phyloP scores from a whole-genome alignment of 2,113 vertebrate species.

The Epinephelus cyanopodus region DNA sequence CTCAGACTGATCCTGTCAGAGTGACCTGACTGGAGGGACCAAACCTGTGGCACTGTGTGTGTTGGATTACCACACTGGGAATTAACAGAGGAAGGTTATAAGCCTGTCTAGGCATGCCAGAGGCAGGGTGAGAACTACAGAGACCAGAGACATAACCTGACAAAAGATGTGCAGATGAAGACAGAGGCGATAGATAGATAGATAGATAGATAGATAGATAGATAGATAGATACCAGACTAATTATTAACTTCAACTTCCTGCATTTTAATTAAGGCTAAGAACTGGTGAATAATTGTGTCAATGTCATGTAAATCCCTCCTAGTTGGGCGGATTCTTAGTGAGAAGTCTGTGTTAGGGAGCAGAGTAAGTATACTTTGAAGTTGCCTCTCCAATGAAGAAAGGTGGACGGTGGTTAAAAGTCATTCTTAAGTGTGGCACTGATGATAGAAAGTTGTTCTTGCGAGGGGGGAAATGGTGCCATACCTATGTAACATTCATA shows the following conservation, averaged over 20 bases:
- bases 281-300: constrained; percentile 14
- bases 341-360: constrained; percentile 31
- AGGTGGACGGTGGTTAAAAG: constrained; percentile 73
- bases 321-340: constrained; percentile 23
- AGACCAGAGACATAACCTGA: constrained; percentile 16
- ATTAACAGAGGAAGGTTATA: constrained; percentile 57
- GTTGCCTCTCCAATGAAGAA: constrained; percentile 58
- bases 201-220: constrained; percentile 7
- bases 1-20: constrained; percentile 33
- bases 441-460: constrained; percentile 78
- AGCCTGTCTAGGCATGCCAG: constrained; percentile 55
- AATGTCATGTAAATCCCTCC: constrained; percentile 20
- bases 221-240: background rate
- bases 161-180: background rate
- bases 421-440: constrained; percentile 73
- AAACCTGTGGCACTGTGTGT: constrained; percentile 54
- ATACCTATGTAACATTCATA: constrained; percentile 87
- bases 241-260: background rate
- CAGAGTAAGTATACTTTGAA: constrained; percentile 69
- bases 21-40: constrained; percentile 55
- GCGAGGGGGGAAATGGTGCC: constrained; percentile 72
- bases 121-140: constrained; percentile 44
- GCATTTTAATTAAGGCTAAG: background rate
- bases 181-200: background rate
- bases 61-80: constrained; percentile 60